These are phyloP conservation scores for Meloidogyne exigua DNA, from an alignment of 1,140 invertebrate species.

Conservation along the genomic window DNA sequence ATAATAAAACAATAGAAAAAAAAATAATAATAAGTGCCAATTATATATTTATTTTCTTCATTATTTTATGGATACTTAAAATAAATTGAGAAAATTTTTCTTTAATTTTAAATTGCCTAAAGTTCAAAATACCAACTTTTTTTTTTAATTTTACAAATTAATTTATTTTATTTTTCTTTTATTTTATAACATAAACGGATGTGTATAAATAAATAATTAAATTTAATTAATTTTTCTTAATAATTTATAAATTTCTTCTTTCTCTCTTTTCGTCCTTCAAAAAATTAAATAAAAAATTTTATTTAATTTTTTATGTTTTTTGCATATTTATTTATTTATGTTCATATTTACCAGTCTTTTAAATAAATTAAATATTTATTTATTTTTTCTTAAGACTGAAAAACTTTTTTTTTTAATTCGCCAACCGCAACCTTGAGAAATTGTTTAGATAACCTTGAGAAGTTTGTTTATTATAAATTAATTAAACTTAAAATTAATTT, in stretches of 20 bases:
- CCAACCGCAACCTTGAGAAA: neutral
- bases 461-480: neutral
- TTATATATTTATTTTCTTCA: neutral
- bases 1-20: neutral
- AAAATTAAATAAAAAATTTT: neutral
- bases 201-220: no score
- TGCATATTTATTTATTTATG: neutral
- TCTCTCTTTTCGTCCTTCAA: neutral
- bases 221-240: no score
- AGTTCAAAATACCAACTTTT: no score
- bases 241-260: neutral
- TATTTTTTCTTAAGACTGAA: neutral
- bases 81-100: neutral
- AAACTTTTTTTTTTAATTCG: neutral
- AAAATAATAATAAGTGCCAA: neutral
- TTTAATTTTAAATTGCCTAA: no score
- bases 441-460: neutral
- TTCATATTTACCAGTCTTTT: neutral
- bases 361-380: no score
- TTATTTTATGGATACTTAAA: neutral
- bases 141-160: no score
- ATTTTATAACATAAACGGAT: no score
- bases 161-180: no score
- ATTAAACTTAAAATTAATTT: neutral
- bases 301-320: neutral